These are phyloP conservation scores for Strigops habroptila DNA, from an alignment of 2,113 vertebrate genomes.

Conservation along the genomic window DNA sequence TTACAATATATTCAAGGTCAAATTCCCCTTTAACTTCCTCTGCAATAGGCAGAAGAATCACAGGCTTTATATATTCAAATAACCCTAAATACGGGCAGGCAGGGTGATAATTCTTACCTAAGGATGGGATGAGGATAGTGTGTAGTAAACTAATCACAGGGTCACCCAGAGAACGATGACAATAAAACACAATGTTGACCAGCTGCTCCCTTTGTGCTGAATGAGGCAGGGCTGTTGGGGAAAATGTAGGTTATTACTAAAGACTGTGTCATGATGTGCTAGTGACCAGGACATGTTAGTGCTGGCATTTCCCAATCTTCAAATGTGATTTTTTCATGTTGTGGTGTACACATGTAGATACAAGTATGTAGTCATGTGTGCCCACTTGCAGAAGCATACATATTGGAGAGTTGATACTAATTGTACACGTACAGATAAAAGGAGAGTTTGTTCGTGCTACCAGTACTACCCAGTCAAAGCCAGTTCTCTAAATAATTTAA, in stretches of 20 bases:
- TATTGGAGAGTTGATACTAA: not conserved
- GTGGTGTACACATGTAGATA: not conserved
- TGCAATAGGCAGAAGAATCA: not conserved
- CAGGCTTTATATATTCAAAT: not conserved
- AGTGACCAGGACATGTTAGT: not conserved
- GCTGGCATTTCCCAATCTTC: not conserved
- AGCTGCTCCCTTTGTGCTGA: not conserved
- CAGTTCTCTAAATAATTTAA: not conserved
- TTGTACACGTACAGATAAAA: not conserved
- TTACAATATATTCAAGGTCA: not conserved
- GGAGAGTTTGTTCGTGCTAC: not conserved
- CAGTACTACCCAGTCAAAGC: not conserved
- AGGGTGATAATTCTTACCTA: not conserved
- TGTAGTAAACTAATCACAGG: not conserved
- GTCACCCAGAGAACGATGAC: not conserved
- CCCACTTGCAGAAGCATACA: not conserved
- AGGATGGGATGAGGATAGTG: not conserved
- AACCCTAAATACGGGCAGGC: not conserved
- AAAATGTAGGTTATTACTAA: not conserved
- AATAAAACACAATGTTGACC: slow-evolving; percentile 4
- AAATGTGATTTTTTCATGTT: not conserved
- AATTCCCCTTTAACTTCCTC: not conserved
- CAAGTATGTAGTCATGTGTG: not conserved
- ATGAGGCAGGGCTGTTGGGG: not conserved
- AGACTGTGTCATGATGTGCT: not conserved